Evolutionary conservation across 2,113 vertebrate genomes (phyloP), one percentile per base, ranked within the genome.

Genomic region (Pithys albifrons): DNA sequence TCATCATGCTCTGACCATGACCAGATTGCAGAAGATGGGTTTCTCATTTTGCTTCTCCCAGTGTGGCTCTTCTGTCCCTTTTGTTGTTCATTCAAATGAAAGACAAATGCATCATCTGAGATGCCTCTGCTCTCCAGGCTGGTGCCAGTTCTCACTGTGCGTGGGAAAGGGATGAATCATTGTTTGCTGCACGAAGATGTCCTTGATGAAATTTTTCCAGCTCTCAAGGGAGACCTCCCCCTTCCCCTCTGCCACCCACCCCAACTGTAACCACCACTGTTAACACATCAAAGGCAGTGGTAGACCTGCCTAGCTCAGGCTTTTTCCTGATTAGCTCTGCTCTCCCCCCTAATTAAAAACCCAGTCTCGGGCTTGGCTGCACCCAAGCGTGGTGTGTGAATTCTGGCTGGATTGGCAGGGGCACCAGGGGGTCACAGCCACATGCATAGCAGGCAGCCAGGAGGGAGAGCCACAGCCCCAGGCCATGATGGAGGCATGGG

Each of bases 131-230:
- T 96, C 73, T 87, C 69, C 66, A 4, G 73, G 80, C 89, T 89
- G 66, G 24, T 91, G 80, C 73, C 93, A 75, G 93, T 80, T 82
- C 52, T 29, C 10, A 3, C 77, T 15, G 70, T 91, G 95, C 1
- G 31, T 94, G 84, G 94, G 94, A 92, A 94, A 96, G 31, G 77
- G 87, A 94, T 96, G 94, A 96, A 95, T 96, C 95, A 95, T 88
- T 96, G 89, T 94, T 94, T 92, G 94, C 94, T 4, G 73, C 93
- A 75, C 0, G 2, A 78, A 94, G 54, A 91, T 91, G 89, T 94
- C 87, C 91, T 95, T 96, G 77, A 81, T 85, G 86, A 87, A 94
- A 93, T 92, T 95, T 96, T 91, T 96, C 94, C 81, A 97, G 57
- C 61, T 88, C 77, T 91, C 94, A 61, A 65, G 61, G 80, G 89